These are phyloP conservation scores for Caiman crocodilus DNA, from an alignment of 2,797 vertebrate species.

Conservation along the genomic window DNA sequence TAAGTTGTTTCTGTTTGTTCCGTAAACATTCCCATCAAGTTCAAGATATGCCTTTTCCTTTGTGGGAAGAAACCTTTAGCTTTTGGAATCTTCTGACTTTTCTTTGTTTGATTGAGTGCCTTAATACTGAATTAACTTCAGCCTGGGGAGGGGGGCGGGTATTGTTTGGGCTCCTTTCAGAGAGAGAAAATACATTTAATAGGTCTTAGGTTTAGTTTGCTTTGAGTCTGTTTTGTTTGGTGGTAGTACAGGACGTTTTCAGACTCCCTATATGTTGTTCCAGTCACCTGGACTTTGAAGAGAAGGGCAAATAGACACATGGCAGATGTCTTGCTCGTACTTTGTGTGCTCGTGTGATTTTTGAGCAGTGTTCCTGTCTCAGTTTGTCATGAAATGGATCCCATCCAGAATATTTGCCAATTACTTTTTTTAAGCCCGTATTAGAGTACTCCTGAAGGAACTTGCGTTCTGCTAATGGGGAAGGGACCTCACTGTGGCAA, in stretches of 20 bases:
- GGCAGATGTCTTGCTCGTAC: not conserved
- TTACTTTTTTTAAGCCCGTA: slow-evolving; percentile 16
- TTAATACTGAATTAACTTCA: not conserved
- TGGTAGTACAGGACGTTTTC: not conserved
- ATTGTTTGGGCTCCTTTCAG: not conserved
- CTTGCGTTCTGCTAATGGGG: not conserved
- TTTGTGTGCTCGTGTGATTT: not conserved
- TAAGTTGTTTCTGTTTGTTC: not conserved
- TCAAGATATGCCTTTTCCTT: not conserved
- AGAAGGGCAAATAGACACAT: not conserved
- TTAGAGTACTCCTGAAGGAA: slow-evolving; percentile 1
- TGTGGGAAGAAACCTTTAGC: not conserved
- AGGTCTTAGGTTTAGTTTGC: not conserved
- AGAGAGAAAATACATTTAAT: not conserved
- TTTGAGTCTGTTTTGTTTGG: not conserved
- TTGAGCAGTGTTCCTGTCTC: not conserved
- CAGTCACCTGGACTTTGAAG: not conserved
- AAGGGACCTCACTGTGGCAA: not conserved
- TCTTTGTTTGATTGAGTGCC: not conserved
- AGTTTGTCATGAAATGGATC: not conserved
- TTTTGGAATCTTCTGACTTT: not conserved
- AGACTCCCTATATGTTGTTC: not conserved
- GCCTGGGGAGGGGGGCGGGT: not conserved
- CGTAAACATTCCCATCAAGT: not conserved
- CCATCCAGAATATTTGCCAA: not conserved